Evolutionary conservation across 2,888 invertebrate species (phyloP), one percentile per base, ranked within the genome.

Genomic region (Panorpa germanica): DNA sequence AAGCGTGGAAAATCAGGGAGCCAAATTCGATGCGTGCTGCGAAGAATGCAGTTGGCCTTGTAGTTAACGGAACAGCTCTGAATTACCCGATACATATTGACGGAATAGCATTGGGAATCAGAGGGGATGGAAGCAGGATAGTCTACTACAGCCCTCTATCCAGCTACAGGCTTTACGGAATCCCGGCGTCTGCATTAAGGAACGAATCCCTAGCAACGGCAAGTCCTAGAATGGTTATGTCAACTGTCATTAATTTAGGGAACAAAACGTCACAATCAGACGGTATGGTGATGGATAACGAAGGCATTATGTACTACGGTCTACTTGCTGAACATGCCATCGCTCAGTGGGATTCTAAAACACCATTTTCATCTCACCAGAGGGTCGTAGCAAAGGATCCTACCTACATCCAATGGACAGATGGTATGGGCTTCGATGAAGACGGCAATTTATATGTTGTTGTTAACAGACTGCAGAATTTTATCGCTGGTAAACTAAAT

Each of bases 281-380:
- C 41, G 76, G 76, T 1, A 75, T 80, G 72, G 63, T 68, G 35
- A 74, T 77, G 72, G 74, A 76, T 40, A 63, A 71, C 10, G 53
- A 56, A 11, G 77, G 77, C 3, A 48, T 65, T 4, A 55, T 80
- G 7, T 78, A 73, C 52, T 77, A 63, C 47, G 76, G 75, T 23
- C 56, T 76, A 15, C 49, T 78, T 31, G 65, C 66, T 29, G 68
- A 69, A 41, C 70, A 71, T 37, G 69, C 72, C 13, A 65, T 80
- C 28, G 68, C 68, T 9, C 65, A 63, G 50, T 78, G 77, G 74
- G 70, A 78, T 47, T 65, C 67, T 1, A 60, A 58, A 15, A 48
- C 55, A 14, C 55, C 63, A 24, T 68, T 71, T 43, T 57, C 56
- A 25, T 53, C 53, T 33, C 67, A 65, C 13, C 71, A 72, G 46